Percentiles rank a stretch among this genome's conserved stretches.
phyloP scores from a whole-genome alignment of 1,140 invertebrate species.

The Megalopta genalis region DNA sequence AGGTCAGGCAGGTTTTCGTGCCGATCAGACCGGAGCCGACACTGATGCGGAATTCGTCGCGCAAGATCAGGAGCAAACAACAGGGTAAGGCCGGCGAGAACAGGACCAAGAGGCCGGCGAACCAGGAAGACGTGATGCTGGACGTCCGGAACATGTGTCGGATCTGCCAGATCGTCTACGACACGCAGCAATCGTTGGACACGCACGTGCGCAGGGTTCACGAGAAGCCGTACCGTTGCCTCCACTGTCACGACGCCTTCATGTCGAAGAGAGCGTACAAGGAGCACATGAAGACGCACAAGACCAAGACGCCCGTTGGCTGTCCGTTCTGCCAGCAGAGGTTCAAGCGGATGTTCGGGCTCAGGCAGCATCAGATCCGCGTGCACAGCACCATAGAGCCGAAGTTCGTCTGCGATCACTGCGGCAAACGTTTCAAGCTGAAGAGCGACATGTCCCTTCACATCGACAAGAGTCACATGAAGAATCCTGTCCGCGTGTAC shows the following conservation, averaged over 20 bases:
- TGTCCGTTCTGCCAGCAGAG: conserved; percentile 76
- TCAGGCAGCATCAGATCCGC: conserved; percentile 79
- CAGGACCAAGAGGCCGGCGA: conserved; percentile 57
- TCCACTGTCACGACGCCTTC: conserved; percentile 71
- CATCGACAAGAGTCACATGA: conserved; percentile 49
- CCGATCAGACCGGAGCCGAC: neutral
- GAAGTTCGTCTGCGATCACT: conserved; percentile 79
- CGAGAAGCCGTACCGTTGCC: conserved; percentile 75
- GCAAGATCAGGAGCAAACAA: neutral
- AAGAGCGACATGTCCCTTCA: conserved; percentile 77
- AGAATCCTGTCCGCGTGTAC: too few relatives aligned
- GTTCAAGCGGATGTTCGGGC: conserved; percentile 76
- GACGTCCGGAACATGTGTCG: conserved; percentile 62
- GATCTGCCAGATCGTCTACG: conserved; percentile 75
- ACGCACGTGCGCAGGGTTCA: conserved; percentile 73
- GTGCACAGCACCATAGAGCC: conserved; percentile 62
- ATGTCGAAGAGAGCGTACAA: conserved; percentile 35
- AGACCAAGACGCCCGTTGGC: conserved; percentile 46
- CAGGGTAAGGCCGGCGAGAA: too few relatives aligned
- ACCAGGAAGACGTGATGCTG: conserved; percentile 8
- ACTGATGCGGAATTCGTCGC: fast-evolving
- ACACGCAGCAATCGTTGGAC: conserved; percentile 74
- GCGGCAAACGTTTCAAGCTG: conserved; percentile 78
- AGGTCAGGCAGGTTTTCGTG: neutral
- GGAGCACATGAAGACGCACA: conserved; percentile 62